These are phyloP conservation scores for Pseudoips prasinana DNA, from an alignment of 2,888 invertebrate species.

Conservation along the genomic window DNA sequence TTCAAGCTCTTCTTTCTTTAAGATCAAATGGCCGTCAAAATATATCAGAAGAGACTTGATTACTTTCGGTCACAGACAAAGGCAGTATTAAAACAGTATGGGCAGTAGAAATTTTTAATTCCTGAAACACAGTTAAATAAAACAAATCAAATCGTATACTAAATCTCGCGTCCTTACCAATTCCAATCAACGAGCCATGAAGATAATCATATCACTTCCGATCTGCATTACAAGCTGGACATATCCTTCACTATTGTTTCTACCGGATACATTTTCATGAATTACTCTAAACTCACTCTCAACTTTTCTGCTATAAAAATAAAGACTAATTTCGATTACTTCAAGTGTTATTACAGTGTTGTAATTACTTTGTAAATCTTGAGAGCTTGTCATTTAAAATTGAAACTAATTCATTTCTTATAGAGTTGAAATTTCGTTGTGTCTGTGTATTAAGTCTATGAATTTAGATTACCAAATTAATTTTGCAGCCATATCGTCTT, in stretches of 20 bases:
- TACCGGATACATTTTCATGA: slow-evolving; percentile 29
- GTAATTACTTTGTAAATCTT: slow-evolving; percentile 16
- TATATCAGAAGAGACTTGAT: too few species aligned
- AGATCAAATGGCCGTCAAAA: too few species aligned
- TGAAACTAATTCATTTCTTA: slow-evolving; percentile 2
- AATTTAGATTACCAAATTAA: slow-evolving; percentile 28
- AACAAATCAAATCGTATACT: too few species aligned
- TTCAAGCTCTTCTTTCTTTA: too few species aligned
- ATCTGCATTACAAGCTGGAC: slow-evolving; percentile 31
- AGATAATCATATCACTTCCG: slow-evolving; percentile 41
- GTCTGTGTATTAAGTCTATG: slow-evolving; percentile 1
- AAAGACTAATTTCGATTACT: slow-evolving; percentile 17
- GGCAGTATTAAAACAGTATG: too few species aligned
- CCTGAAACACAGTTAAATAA: too few species aligned
- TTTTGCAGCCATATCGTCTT: slow-evolving; percentile 18
- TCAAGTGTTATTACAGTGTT: slow-evolving; percentile 6
- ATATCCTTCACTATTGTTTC: slow-evolving; percentile 44
- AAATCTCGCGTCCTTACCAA: slow-evolving; percentile 16
- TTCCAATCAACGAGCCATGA: slow-evolving; percentile 30
- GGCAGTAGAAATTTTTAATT: too few species aligned
- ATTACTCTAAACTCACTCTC: slow-evolving; percentile 11
- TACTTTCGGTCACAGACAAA: too few species aligned
- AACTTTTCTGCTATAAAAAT: slow-evolving; percentile 15
- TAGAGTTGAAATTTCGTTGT: not conserved
- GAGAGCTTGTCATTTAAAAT: slow-evolving; percentile 4